Base-by-base conservation (phyloP, 2,113 vertebrate genomes). In the Etheostoma cragini region DNA sequence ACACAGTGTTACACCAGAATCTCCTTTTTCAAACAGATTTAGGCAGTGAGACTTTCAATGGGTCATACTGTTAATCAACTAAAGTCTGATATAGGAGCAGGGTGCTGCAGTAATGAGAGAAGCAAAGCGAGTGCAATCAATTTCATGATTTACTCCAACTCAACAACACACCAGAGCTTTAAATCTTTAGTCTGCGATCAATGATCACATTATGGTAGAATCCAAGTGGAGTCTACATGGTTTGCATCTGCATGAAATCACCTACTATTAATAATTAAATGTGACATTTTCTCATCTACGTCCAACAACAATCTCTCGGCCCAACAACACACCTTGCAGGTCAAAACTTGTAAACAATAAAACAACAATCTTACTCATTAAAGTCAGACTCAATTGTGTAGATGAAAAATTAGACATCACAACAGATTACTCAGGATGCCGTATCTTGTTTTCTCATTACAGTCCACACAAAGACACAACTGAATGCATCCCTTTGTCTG, bases 401-500 rank as follows among this genome's bases (percentile, higher is more conserved):
- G 14, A 52, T 38, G 72, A 60, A 79, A 67, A 57, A 50, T 38
- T 72, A 69, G 6, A 69, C 26, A 70, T 30, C 35, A 85, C 60
- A 77, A 73, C 64, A 45, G 46, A 62, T 73, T 56, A 53, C 21
- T 22, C 68, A 26, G 64, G 46, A 66, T 57, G 53, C 17, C 60
- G 62, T 64, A 52, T 56, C 54, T 76, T 77, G 30, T 46, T 67
- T 84, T 84, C 76, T 76, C 68, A 83, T 88, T 83, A 70, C 33
- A 81, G 50, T 81, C 30, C 21, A 75, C 14, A 72, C 54, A 76
- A 66, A 76, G 62, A 68, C 30, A 60, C 65, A 60, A 74, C 3
- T 71, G 65, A 89, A 80, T 88, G 78, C 66, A 30, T 30, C 53
- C 63, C 84, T 91, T 90, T 91, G 89, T 91, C 57, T 78, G 42